Percentiles rank a stretch among this genome's conserved stretches.
Evolutionary conservation across 2,888 invertebrate genomes (phyloP).

Genomic region (Epinotia ramella): DNA sequence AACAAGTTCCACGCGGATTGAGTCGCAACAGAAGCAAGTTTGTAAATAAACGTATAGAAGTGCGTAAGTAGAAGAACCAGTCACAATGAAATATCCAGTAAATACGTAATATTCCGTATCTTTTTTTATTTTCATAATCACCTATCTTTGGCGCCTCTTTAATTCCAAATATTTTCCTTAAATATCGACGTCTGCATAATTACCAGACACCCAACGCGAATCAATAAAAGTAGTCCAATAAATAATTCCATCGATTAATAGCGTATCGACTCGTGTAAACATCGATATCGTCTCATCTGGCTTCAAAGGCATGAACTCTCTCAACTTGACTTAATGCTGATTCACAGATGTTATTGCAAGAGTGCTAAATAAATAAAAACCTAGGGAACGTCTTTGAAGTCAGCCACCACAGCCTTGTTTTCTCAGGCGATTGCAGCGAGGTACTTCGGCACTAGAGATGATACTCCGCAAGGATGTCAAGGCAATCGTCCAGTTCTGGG

Average conservation of each 20-base stretch:
- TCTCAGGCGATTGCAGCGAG: conserved; percentile 17
- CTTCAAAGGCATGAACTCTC: background rate
- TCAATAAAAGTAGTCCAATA: background rate
- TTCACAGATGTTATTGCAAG: conserved; percentile 18
- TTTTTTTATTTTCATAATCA: conserved; percentile 30
- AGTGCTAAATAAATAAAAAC: conserved; percentile 24
- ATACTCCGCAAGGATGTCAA: conserved; percentile 67
- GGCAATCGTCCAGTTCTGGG: conserved; percentile 65
- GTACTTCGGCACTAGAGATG: conserved; percentile 52
- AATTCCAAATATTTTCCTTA: conserved; percentile 14
- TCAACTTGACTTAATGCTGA: background rate
- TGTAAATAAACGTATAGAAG: background rate
- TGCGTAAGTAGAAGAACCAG: background rate
- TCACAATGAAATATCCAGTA: conserved; percentile 19
- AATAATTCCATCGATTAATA: background rate
- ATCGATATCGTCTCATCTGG: background rate
- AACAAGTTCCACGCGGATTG: too few species aligned
- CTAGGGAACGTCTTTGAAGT: conserved; percentile 20
- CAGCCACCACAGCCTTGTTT: conserved; percentile 25
- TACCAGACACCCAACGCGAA: background rate
- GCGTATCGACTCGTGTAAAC: background rate
- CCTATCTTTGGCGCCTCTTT: conserved; percentile 17
- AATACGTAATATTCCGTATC: conserved; percentile 22
- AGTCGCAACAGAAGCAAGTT: too few species aligned
- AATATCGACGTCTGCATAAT: conserved; percentile 8